Conservation (phyloP, 2,888 invertebrate species). For the Syrista parreyssii region DNA sequence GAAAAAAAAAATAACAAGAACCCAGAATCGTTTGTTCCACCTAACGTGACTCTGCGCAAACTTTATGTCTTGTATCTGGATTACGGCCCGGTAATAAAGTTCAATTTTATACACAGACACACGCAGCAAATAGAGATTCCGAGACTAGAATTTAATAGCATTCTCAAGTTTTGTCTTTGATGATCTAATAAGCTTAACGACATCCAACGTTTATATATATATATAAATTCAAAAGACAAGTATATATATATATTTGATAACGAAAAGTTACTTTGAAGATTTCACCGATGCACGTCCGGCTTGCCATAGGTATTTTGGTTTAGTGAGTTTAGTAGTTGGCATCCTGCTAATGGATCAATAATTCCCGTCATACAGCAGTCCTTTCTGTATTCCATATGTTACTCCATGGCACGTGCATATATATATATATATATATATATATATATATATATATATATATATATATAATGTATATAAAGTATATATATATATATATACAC, state of each 20-base stretch:
- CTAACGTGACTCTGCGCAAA: not conserved
- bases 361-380: not conserved
- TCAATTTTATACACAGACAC: not conserved
- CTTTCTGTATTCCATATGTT: not conserved
- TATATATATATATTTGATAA: not conserved
- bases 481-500: not conserved
- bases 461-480: not conserved
- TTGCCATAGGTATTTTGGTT: not conserved
- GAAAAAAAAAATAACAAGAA: no score
- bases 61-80: not conserved
- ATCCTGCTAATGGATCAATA: not conserved
- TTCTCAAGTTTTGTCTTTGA: not conserved
- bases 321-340: not conserved
- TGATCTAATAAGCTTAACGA: not conserved
- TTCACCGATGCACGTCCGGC: not conserved
- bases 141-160: not conserved
- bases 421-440: no score
- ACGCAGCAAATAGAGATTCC: no score
- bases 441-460: no score
- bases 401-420: not conserved
- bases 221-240: no score
- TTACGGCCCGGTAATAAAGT: not conserved
- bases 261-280: not conserved
- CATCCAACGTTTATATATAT: not conserved
- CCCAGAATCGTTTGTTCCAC: not conserved